Evolutionary conservation across 2,888 invertebrate genomes (phyloP).

Genomic region (Laothoe populi): DNA sequence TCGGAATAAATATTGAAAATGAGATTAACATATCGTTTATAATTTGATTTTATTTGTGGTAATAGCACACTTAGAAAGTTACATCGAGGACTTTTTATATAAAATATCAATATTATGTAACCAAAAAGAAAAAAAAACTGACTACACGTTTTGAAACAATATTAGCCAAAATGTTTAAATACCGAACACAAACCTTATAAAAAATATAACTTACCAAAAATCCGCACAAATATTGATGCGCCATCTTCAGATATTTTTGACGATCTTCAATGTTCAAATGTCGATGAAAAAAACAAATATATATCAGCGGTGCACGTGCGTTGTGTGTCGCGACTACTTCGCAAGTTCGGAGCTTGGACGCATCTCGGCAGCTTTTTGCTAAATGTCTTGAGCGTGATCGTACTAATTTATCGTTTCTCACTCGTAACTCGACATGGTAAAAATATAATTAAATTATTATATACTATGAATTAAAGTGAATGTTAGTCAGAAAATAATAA

Average conservation of each 20-base stretch:
- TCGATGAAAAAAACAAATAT: constrained; percentile 28
- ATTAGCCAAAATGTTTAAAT: background rate
- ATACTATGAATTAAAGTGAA: background rate
- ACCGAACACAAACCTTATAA: background rate
- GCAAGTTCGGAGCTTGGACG: constrained; percentile 54
- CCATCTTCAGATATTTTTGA: constrained; percentile 44
- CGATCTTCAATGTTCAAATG: background rate
- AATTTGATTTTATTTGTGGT: too few relatives aligned
- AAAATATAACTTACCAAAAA: constrained; percentile 54
- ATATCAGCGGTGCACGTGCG: constrained; percentile 44
- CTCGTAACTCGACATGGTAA: constrained; percentile 30
- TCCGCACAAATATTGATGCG: constrained; percentile 50
- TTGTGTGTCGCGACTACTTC: constrained; percentile 47
- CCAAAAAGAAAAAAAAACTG: too few relatives aligned
- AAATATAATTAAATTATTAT: background rate
- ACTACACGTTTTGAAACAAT: too few relatives aligned
- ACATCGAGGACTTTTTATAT: too few relatives aligned
- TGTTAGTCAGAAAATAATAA: background rate
- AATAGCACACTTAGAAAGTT: too few relatives aligned
- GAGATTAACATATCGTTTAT: too few relatives aligned
- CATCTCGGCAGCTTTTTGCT: constrained; percentile 65
- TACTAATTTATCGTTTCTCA: constrained; percentile 53
- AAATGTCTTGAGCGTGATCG: constrained; percentile 47
- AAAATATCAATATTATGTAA: background rate
- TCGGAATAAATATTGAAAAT: too few relatives aligned